These are phyloP conservation scores for Otis tarda DNA, from an alignment of 2,113 vertebrate species.

Conservation along the genomic window DNA sequence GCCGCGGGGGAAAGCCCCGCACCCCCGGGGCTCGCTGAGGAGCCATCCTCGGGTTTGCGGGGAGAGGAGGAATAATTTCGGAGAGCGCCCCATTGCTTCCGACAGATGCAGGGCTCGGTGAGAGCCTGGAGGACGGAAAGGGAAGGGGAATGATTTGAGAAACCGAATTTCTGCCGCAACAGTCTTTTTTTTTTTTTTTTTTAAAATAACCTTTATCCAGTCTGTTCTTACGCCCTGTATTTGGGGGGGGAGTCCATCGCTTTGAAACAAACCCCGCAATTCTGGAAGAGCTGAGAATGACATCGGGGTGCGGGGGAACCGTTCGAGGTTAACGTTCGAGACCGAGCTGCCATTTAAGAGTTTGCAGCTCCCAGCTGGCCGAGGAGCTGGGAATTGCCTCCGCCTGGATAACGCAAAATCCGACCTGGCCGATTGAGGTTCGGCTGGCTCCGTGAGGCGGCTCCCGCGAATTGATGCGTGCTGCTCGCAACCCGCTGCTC, in stretches of 20 bases:
- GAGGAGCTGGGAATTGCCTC: not conserved
- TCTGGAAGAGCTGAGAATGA: not conserved
- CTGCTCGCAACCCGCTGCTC: not conserved
- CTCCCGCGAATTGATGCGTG: not conserved
- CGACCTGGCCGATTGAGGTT: not conserved
- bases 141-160: not conserved
- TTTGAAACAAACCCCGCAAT: fast-evolving
- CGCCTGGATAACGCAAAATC: not conserved
- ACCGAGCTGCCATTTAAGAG: not conserved
- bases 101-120: fast-evolving
- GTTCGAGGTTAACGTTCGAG: not conserved
- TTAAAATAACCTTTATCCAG: not conserved
- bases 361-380: not conserved
- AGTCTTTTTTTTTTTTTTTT: not conserved
- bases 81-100: not conserved
- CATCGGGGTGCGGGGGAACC: not conserved
- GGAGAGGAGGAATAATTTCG: not conserved
- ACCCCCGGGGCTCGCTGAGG: fast-evolving
- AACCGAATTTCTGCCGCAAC: fast-evolving
- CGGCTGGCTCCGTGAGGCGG: not conserved
- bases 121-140: fast-evolving
- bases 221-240: not conserved
- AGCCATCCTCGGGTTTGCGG: not conserved
- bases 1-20: fast-evolving
- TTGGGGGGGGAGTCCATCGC: fast-evolving